Percentiles rank a stretch among this genome's conserved stretches.
phyloP scores from a whole-genome alignment of 2,113 vertebrate genomes.

The Podocnemis expansa region DNA sequence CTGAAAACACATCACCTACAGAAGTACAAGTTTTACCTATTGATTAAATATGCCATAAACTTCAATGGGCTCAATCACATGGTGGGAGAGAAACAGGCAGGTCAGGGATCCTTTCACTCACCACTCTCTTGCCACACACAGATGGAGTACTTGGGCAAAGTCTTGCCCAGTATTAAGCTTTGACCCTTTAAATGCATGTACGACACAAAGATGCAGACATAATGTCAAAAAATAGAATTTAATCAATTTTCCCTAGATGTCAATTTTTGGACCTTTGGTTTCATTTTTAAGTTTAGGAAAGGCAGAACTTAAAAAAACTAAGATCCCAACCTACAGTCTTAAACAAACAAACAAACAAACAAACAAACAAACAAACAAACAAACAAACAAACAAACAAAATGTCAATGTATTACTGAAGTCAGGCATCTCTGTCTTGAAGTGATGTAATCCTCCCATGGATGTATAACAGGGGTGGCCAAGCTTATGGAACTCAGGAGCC shows the following conservation, averaged over 20 bases:
- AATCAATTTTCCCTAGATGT: not conserved
- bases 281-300: constrained; percentile 48
- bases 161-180: not conserved
- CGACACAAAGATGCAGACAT: not conserved
- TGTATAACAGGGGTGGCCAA: too few relatives aligned
- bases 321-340: constrained; percentile 3
- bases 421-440: constrained; percentile 28
- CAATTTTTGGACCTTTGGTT: not conserved
- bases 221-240: not conserved
- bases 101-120: not conserved
- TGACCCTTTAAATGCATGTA: not conserved
- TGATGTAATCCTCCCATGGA: not conserved
- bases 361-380: too few relatives aligned
- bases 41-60: not conserved
- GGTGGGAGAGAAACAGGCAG: fast-evolving
- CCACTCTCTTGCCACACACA: not conserved
- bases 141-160: not conserved
- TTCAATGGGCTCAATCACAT: not conserved
- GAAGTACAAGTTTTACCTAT: not conserved
- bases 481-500: too few relatives aligned
- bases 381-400: not conserved
- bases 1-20: not conserved
- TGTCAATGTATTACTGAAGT: constrained; percentile 39
- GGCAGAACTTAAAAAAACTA: not conserved
- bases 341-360: too few relatives aligned